These are phyloP conservation scores for Trachurus trachurus DNA, from an alignment of 2,797 vertebrate genomes.

Conservation along the genomic window DNA sequence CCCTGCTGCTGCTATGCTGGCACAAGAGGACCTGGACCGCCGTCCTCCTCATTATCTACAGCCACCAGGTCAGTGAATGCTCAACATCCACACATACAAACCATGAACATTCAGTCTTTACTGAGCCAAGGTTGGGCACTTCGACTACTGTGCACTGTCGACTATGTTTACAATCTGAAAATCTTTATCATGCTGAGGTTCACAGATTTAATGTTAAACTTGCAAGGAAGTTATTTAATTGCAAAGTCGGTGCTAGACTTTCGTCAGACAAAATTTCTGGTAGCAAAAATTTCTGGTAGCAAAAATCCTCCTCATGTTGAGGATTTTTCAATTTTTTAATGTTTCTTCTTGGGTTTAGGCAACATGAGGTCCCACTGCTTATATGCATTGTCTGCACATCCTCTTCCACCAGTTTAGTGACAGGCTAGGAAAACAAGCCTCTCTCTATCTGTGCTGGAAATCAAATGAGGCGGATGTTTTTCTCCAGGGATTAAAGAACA, in stretches of 20 bases:
- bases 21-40: slow-evolving; percentile 49
- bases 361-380: neutral
- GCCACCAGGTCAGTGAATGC: slow-evolving; percentile 73
- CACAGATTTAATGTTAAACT: neutral
- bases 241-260: too few relatives aligned
- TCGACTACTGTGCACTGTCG: neutral
- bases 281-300: neutral
- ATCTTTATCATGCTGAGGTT: neutral
- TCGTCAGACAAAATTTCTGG: neutral
- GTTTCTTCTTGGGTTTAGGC: neutral
- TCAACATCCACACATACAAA: too few relatives aligned
- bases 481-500: neutral
- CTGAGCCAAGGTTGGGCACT: neutral
- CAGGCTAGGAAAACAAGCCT: slow-evolving; percentile 3
- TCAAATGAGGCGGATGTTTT: neutral
- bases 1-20: slow-evolving; percentile 55
- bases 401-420: neutral
- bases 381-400: neutral
- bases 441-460: slow-evolving; percentile 5
- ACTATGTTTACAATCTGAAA: neutral
- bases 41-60: slow-evolving; percentile 49
- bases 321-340: neutral
- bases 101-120: neutral
- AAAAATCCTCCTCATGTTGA: neutral
- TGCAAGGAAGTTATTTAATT: too few relatives aligned